phyloP scores from a whole-genome alignment of 2,888 invertebrate genomes.

The Prostheceraeus crozeri region DNA sequence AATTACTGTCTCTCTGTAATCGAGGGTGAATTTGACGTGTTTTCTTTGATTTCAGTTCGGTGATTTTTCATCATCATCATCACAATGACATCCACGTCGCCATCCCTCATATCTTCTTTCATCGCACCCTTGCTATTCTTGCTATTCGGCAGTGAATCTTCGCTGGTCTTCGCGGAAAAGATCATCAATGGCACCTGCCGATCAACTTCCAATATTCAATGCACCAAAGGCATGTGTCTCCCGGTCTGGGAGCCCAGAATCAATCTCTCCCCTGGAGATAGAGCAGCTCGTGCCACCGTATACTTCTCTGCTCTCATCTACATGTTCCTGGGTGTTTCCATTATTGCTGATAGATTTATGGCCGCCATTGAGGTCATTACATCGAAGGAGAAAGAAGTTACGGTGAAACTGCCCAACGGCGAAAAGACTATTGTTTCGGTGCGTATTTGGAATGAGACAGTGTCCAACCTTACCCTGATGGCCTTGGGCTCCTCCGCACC shows the following conservation, averaged over 20 bases:
- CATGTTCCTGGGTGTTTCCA: conserved; percentile 95
- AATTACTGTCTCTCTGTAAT: no score
- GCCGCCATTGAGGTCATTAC: conserved; percentile 98
- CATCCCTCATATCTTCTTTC: no score
- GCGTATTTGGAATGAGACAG: conserved; percentile 98
- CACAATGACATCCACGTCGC: no score
- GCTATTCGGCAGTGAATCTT: no score
- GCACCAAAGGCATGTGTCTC: conserved; percentile 75
- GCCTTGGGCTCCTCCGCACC: conserved; percentile 96
- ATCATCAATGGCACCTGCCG: conserved; percentile 26
- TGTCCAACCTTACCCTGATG: conserved; percentile 95
- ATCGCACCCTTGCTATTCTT: no score
- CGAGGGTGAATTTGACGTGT: no score
- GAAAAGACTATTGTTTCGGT: conserved; percentile 81
- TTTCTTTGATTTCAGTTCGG: no score
- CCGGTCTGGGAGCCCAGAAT: conserved; percentile 80
- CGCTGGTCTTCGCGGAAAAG: no score
- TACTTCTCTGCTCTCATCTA: conserved; percentile 83
- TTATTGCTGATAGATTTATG: conserved; percentile 98
- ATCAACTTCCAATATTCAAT: conserved; percentile 54
- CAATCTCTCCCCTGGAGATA: conserved; percentile 62
- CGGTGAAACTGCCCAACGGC: conserved; percentile 74
- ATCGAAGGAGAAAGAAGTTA: conserved; percentile 87
- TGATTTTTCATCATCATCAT: no score
- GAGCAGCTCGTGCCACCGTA: conserved; percentile 74